A percentile compares a stretch with the other conserved stretches of the same genome.
phyloP scores from a whole-genome alignment of 2,113 vertebrate genomes.

The Podilymbus podiceps region DNA sequence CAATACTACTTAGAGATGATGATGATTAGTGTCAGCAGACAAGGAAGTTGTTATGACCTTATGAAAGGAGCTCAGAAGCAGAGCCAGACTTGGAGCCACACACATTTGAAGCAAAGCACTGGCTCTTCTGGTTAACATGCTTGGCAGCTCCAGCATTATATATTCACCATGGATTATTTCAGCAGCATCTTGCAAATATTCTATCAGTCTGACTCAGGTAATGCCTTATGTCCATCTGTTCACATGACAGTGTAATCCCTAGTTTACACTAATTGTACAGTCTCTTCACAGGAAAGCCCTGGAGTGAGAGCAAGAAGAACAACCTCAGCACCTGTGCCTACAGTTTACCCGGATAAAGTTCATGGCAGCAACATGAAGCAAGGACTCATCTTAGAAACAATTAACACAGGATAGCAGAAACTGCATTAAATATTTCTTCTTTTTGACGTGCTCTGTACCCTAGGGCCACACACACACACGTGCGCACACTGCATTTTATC shows the following conservation, averaged over 20 bases:
- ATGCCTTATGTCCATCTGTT: neutral
- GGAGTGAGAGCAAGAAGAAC: neutral
- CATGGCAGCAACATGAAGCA: neutral
- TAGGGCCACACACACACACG: neutral
- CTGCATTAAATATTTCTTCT: neutral
- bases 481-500: neutral
- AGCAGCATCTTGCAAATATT: neutral
- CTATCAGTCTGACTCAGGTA: neutral
- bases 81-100: neutral
- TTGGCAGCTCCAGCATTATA: neutral
- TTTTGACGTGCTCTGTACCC: neutral
- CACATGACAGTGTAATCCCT: neutral
- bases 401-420: neutral
- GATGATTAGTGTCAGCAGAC: neutral
- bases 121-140: neutral
- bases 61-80: neutral
- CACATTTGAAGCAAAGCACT: neutral
- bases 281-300: neutral
- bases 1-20: neutral
- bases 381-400: neutral
- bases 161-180: neutral
- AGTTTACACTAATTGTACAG: neutral
- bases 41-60: neutral
- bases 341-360: constrained; percentile 1
- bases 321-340: neutral